Base-by-base conservation (phyloP, 2,888 invertebrate species). In the Hirudinaria manillensis region DNA sequence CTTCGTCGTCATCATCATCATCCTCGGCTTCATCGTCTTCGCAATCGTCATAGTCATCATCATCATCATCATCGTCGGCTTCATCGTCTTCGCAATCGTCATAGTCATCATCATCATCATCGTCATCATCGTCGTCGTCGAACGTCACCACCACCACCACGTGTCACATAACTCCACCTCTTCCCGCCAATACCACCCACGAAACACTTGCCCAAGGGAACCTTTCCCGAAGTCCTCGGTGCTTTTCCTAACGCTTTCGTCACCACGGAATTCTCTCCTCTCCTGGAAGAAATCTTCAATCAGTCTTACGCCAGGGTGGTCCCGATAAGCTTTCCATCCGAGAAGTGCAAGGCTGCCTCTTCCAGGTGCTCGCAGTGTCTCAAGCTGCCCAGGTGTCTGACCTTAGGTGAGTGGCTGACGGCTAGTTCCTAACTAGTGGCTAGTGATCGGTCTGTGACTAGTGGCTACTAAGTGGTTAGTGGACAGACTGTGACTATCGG, bases 201-300 rank as follows among this genome's bases (percentile, higher is more conserved):
- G 21, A 16, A 13, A 21, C 29, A n/a, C 38, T 51, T 72, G 34
- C 76, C 74, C 34, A 75, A 80, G 80, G 79, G 79, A 36, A 80
- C 80, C 3, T 80, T 78, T 66, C 80, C 79, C 2, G 78, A 79
- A 38, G 67, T 68, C n/a, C 56, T 80, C 72, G 38, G 74, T n/a
- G 75, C 77, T 16, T 71, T 56, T 19, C 61, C 79, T 29, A 84
- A 84, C 79, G 81, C 80, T 71, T 80, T 84, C 38, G 80, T 82
- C 6, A 84, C 83, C 76, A 78, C 81, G 0, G 81, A 83, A 19
- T 81, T 81, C 68, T 81, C 81, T 16, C 79, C 78, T 0, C 79
- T 84, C 24, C 79, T 83, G 51, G 77, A 78, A n/a, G 78, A 80
- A 6, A 79, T 84, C n/a, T 84, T 84, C 80, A 78, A 80, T 36